phyloP scores from a whole-genome alignment of 2,113 vertebrate genomes.

The Podarcis muralis region DNA sequence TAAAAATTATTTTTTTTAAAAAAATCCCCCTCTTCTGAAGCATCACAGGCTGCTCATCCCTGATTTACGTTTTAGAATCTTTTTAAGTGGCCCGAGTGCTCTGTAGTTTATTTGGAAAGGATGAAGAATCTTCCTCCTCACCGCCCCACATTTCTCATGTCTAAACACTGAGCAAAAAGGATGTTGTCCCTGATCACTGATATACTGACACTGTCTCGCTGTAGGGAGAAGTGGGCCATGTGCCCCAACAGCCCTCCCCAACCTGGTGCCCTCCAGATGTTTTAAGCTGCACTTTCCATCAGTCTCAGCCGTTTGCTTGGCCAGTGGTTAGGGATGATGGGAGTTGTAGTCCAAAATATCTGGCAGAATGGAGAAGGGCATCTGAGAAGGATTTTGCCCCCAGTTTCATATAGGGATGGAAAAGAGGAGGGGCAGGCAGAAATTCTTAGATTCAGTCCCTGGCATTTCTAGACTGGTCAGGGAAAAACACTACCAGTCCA shows the following conservation, averaged over 20 bases:
- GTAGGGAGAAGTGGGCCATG: not conserved
- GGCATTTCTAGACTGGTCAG: not conserved
- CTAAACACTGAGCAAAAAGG: not conserved
- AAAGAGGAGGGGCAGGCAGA: not conserved
- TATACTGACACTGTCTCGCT: not conserved
- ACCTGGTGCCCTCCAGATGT: not conserved
- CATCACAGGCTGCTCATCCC: no score
- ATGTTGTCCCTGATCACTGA: not conserved
- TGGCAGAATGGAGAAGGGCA: no score
- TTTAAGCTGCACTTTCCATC: not conserved
- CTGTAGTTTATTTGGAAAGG: not conserved
- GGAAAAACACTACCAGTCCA: not conserved
- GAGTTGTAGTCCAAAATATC: no score
- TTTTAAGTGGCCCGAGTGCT: no score
- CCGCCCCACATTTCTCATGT: not conserved
- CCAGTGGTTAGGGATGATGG: no score
- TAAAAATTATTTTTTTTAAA: no score
- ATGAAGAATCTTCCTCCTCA: not conserved
- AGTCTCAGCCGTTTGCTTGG: no score
- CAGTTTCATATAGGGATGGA: not conserved
- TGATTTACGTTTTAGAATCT: no score
- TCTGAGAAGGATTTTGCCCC: not conserved
- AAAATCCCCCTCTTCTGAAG: no score
- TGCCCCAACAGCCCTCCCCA: not conserved
- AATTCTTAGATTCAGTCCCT: not conserved